phyloP scores from a whole-genome alignment of 2,113 vertebrate genomes.

The Chaetura pelagica region DNA sequence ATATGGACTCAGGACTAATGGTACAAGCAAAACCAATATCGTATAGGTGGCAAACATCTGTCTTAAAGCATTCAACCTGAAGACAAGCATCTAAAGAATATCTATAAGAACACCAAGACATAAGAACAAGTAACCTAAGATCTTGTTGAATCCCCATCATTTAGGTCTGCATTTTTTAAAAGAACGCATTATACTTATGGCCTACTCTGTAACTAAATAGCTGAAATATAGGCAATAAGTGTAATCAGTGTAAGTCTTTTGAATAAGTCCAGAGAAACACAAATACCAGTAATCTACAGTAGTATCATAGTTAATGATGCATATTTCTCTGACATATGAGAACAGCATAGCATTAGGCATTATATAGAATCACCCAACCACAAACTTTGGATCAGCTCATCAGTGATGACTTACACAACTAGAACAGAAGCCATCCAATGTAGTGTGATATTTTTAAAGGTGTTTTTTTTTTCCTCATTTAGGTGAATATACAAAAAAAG shows the following conservation, averaged over 20 bases:
- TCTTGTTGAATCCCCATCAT: background rate
- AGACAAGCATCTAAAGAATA: background rate
- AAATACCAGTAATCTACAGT: background rate
- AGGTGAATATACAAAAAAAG: background rate
- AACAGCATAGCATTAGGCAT: background rate
- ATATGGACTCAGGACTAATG: background rate
- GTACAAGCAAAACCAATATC: background rate
- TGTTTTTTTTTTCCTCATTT: background rate
- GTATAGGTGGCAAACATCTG: background rate
- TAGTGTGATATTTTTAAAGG: background rate
- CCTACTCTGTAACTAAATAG: background rate
- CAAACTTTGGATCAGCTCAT: background rate
- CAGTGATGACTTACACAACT: background rate
- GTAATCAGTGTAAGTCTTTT: background rate
- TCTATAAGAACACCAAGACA: background rate
- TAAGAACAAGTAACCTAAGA: background rate
- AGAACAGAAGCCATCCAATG: background rate
- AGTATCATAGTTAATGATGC: background rate
- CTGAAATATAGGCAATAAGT: background rate
- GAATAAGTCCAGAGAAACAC: background rate
- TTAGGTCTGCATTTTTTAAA: background rate
- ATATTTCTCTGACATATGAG: background rate
- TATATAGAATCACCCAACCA: background rate
- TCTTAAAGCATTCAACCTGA: background rate
- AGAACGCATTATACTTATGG: accelerated